Base-by-base conservation (phyloP, 1,140 invertebrate genomes). In the Pararge aegeria region DNA sequence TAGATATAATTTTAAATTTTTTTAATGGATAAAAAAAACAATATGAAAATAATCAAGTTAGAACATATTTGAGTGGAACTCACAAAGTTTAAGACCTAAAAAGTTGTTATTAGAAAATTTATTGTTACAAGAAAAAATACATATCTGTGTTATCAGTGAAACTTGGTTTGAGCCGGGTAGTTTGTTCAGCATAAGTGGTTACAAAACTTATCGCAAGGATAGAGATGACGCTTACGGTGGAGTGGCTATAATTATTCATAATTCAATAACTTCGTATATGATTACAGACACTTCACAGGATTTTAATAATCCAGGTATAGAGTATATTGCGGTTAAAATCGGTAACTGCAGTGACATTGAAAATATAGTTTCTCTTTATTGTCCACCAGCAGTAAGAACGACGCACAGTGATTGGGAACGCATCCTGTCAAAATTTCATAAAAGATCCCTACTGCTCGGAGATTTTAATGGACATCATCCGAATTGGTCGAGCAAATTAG, bases 391-490 rank as follows among this genome's bases (percentile, higher is more conserved):
- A 7, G 21, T 54, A 6, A 34, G 13, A 13, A 64, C 64, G 7
- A 20, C 9, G 9, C 51, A 57, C 27, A 50, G 13, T n/a, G 57
- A 73, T 56, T 73, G 67, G 67, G 62, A 73, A 6, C 1, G 1
- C 1, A 5, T 30, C 5, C 10, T 30, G 15, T 38, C 61, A 13
- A n/a, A 50, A n/a, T 34, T 15, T 30, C 18, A n/a, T 13, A 13
- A 16, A 0, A 61, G 60, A 56, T 60, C 69, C 6, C 19, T 71
- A 5, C 16, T 71, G 15, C 24, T 58, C 12, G 69, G 68, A 0
- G 69, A 68, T 38, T 61, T 67, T 38, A 70, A 67, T 42, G 64
- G 54, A 6, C 68, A 70, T 51, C 66, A 68, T 40, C 24, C 18
- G 0, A 59, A 38, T 24, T 68, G 69, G 66, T 72, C 66, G 0